A percentile compares a stretch with the other conserved stretches of the same genome.
Evolutionary conservation across 2,797 vertebrate species (phyloP).

Genomic region (Allenopithecus nigroviridis): DNA sequence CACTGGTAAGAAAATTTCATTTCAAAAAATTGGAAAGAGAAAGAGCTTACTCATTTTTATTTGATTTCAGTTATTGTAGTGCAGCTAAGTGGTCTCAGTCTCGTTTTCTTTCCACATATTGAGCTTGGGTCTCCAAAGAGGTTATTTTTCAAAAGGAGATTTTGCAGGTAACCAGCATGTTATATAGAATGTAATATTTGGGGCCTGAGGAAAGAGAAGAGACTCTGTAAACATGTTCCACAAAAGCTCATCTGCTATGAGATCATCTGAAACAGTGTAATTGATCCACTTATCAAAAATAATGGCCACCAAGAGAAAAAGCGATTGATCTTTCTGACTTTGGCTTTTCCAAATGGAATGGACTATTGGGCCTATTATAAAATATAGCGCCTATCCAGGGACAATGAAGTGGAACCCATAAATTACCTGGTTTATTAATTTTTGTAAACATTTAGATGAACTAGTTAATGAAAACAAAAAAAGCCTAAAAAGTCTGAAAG

Average conservation of each 20-base stretch:
- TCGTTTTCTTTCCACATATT: constrained; percentile 16
- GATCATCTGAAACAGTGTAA: not conserved
- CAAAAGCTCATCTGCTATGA: not conserved
- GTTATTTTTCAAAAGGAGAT: constrained; percentile 62
- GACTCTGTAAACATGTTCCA: not conserved
- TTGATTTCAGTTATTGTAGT: constrained; percentile 70
- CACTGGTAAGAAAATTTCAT: constrained; percentile 62
- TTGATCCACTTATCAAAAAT: not conserved
- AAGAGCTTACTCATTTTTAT: constrained; percentile 58
- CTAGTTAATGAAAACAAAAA: not conserved
- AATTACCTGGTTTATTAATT: not conserved
- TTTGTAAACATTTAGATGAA: not conserved
- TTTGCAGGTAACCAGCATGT: constrained; percentile 47
- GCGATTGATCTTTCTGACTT: not conserved
- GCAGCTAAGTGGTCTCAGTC: constrained; percentile 41
- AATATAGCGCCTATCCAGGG: not conserved
- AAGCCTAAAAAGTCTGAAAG: not conserved
- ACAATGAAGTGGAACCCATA: not conserved
- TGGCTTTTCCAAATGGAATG: not conserved
- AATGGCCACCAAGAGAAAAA: not conserved
- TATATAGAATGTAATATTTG: constrained; percentile 16
- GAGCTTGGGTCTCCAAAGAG: constrained; percentile 35
- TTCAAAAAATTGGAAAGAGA: constrained; percentile 61
- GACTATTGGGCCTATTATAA: not conserved
- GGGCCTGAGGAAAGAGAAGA: constrained; percentile 7